Base-by-base conservation (phyloP, 2,113 vertebrate species). In the Paramisgurnus dabryanus region DNA sequence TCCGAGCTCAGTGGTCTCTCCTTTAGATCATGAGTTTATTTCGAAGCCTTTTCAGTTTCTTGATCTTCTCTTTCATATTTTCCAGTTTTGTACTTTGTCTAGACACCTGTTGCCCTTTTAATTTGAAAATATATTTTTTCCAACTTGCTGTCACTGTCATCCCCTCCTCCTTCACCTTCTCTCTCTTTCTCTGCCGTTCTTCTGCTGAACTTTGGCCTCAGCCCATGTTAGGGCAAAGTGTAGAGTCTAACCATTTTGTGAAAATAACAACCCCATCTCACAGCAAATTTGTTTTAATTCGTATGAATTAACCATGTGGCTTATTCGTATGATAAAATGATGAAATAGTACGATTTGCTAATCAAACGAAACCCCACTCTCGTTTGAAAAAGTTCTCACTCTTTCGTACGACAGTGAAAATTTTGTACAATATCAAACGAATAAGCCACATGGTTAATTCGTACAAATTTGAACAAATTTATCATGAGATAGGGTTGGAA, bases 131-230 rank as follows among this genome's bases (percentile, higher is more conserved):
- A 83, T 53, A 66, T 90, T 83, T 87, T 87, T 86, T 91, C 89
- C 87, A 82, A 86, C 83, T 86, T 84, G 87, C 81, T 89, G 87
- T 88, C 84, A 85, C 84, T 73, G 60, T 75, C 85, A 49, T 55
- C 2, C 77, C 73, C 68, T 58, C 82, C 76, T 50, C 60, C 41
- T 47, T 67, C n/a, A 53, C 72, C 74, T 72, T 53, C 18, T 50
- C 65, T 67, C 18, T 66, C 69, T 39, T 40, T 71, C 47, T 82
- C 60, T 84, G 68, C n/a, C 22, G 71, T 43, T 61, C 79, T 82
- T 81, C 85, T 84, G 83, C 87, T 90, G 93, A 93, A 93, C 93
- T 93, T 94, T 93, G 91, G 88, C 89, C 91, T 76, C 80, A 41
- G 69, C 89, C 88, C 83, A 77, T 80, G 82, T 86, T 82, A 73